Base-by-base conservation (phyloP, 2,888 invertebrate genomes). In the Drosophila vallismaia region DNA sequence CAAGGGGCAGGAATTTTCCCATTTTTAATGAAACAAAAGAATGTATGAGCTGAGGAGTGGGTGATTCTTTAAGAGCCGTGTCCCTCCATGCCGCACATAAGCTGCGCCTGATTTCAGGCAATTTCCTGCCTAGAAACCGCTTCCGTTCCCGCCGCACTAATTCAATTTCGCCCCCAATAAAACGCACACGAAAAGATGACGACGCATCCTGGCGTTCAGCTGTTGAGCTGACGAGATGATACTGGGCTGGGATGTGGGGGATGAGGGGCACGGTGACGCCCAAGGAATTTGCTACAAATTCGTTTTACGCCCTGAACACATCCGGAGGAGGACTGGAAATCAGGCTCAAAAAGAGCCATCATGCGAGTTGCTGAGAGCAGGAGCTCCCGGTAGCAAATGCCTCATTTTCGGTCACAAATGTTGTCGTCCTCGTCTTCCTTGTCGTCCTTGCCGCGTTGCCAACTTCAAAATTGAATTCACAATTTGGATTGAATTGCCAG, bases 91-190 rank as follows among this genome's bases (percentile, higher is more conserved):
- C 45, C 28, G 60, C 76, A 86, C 80, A 84, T 76, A 77, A 19
- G 19, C 19, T 84, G 88, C 84, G 88, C 88, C 88, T 86, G 88
- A 86, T 86, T 86, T 86, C 89, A 86, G 79, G 88, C 89, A 86
- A 89, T 89, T 86, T 89, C 86, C 86, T 88, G 86, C 89, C 87
- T 79, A 86, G 89, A 87, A 87, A 89, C 86, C 89, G 88, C 86
- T 87, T 87, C 88, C 86, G 89, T 62, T 85, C 87, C 79, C 52
- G 79, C 74, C 77, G 68, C 78, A 81, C 87, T 84, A 84, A 88
- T 88, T 88, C 87, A 88, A 84, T 84, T 84, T 86, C 71, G 76
- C 76, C 36, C 75, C 78, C 85, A 84, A 80, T 88, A 88, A 86
- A 86, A 81, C 83, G 86, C 78, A 79, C 76, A 79, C 72, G 74